Base-by-base conservation (phyloP, 2,113 vertebrate species). In the Felis catus region DNA sequence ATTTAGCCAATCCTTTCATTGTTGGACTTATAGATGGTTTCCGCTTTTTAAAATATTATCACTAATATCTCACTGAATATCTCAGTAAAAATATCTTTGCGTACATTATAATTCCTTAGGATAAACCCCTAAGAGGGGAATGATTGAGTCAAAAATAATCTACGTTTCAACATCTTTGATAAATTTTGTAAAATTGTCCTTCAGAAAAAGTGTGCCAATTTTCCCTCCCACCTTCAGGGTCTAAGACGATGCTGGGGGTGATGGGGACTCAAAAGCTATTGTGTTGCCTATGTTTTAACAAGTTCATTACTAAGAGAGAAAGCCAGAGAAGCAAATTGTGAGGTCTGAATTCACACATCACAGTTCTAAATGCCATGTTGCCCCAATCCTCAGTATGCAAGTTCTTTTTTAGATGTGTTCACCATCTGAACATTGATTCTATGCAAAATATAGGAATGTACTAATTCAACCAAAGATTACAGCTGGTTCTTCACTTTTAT, bases 311-410 rank as follows among this genome's bases (percentile, higher is more conserved):
- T 92, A 79, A 79, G 63, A 79, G 25, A 71, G 58, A 66, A 83
- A 78, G 63, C 39, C 71, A 86, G 92, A 89, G 87, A 87, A 91
- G 48, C 45, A 94, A 76, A 61, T 87, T 39, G 27, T n/a, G 66
- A 76, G 39, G 58, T 51, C 21, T 65, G 70, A 80, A 89, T 55
- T 83, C 63, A 86, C 15, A 80, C 21, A 71, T 79, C 82, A 82
- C 39, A 82, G 18, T 88, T 88, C 76, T 94, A 78, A 91, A 61
- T 68, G 58, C 31, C 48, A 13, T 82, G 27, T 87, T 39, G 13
- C 10, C 9, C 25, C 23, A 68, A 11, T 61, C 33, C 29, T 92
- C 48, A 76, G 27, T 61, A 76, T 91, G 55, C 58, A 88, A n/a
- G 58, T 82, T 91, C 74, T 73, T 91, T 74, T 91, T 21, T 61